phyloP scores from a whole-genome alignment of 2,113 vertebrate genomes.

The Labeo rohita region DNA sequence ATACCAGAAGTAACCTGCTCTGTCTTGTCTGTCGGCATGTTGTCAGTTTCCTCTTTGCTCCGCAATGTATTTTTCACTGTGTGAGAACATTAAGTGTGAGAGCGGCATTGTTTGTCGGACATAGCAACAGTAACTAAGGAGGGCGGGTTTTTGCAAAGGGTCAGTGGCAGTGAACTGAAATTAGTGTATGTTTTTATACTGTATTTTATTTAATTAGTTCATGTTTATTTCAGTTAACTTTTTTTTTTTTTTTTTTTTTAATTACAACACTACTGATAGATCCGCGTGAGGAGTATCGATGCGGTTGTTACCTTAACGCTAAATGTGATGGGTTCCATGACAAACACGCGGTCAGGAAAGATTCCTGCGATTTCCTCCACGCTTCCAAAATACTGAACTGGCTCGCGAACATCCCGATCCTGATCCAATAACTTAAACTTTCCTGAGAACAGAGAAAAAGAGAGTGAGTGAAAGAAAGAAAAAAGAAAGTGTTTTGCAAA shows the following conservation, averaged over 20 bases:
- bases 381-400: conserved; percentile 93
- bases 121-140: no score
- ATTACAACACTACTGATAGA: background rate
- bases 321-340: conserved; percentile 97
- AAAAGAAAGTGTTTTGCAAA: background rate
- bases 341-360: conserved; percentile 95
- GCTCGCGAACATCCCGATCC: conserved; percentile 92
- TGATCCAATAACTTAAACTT: conserved; percentile 98
- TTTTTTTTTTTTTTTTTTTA: no score
- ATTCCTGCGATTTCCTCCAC: conserved; percentile 95
- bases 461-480: conserved; percentile 5
- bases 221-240: background rate
- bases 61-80: no score
- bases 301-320: conserved; percentile 87
- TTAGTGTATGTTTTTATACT: background rate
- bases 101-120: no score
- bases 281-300: background rate
- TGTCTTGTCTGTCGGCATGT: no score
- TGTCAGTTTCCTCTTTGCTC: no score
- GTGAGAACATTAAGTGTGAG: no score
- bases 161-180: background rate
- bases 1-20: no score
- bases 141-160: no score
- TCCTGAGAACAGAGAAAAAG: conserved; percentile 72
- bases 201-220: background rate